Evolutionary conservation across 2,113 vertebrate genomes (phyloP).

Genomic region (Muntiacus reevesi): DNA sequence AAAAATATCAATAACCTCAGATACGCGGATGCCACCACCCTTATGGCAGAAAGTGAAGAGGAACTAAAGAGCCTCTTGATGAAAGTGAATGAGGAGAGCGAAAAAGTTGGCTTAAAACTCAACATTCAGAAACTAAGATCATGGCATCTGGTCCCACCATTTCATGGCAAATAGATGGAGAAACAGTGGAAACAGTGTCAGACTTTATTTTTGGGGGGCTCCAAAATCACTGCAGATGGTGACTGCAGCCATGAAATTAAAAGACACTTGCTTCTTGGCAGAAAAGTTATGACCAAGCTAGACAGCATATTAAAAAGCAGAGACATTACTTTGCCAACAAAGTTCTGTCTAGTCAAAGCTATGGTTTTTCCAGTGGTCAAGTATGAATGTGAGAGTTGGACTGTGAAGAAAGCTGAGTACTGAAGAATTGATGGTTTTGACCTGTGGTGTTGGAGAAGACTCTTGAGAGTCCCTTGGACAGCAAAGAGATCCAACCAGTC

Average conservation of each 20-base stretch:
- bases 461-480: neutral
- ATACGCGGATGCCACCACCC: neutral
- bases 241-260: neutral
- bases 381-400: neutral
- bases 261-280: neutral
- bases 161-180: neutral
- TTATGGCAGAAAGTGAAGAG: neutral
- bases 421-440: neutral
- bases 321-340: neutral
- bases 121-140: neutral
- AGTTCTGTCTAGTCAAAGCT: neutral
- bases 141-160: neutral
- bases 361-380: neutral
- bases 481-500: neutral
- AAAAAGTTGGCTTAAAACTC: neutral
- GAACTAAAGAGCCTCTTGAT: neutral
- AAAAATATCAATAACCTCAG: neutral
- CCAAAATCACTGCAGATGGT: neutral
- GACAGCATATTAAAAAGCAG: neutral
- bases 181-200: neutral
- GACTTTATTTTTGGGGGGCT: neutral
- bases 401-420: accelerated
- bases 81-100: neutral
- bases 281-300: neutral
- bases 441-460: neutral